These are phyloP conservation scores for Melanerpes aurifrons DNA, from an alignment of 2,113 vertebrate species.

Conservation along the genomic window DNA sequence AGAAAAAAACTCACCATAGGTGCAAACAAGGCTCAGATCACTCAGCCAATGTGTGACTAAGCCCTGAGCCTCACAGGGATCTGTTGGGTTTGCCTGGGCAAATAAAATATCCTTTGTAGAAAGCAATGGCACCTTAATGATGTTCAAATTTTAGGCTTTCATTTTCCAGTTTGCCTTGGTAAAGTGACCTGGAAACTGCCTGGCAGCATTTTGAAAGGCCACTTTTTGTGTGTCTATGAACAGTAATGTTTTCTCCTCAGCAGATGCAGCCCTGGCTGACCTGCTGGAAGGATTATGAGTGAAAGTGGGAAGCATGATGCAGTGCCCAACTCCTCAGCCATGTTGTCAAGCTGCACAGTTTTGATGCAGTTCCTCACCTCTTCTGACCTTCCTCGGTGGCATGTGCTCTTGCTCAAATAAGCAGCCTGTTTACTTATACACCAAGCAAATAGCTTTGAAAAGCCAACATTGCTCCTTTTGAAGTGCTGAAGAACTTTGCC, in stretches of 20 bases:
- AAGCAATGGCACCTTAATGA: not conserved
- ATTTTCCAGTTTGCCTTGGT: conserved; percentile 25
- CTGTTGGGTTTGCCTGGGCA: not conserved
- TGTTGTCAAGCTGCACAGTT: not conserved
- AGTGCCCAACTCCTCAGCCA: not conserved
- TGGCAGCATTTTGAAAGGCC: not conserved
- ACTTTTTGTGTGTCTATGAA: not conserved
- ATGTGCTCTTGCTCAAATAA: not conserved
- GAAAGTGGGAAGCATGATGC: not conserved
- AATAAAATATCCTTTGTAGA: not conserved
- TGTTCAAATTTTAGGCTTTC: not conserved
- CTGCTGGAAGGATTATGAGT: not conserved
- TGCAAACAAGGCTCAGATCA: not conserved
- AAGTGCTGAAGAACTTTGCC: conserved; percentile 11
- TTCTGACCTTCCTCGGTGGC: not conserved
- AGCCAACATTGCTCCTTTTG: not conserved
- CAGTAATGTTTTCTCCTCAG: not conserved
- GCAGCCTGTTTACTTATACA: not conserved
- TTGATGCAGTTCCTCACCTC: not conserved
- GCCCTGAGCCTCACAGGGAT: not conserved
- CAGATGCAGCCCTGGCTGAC: not conserved
- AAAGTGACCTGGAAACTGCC: not conserved
- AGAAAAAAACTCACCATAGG: not conserved
- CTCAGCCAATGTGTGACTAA: not conserved
- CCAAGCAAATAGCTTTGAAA: not conserved